Conservation (phyloP, 2,113 vertebrate genomes). For the Cryptotis parvus region DNA sequence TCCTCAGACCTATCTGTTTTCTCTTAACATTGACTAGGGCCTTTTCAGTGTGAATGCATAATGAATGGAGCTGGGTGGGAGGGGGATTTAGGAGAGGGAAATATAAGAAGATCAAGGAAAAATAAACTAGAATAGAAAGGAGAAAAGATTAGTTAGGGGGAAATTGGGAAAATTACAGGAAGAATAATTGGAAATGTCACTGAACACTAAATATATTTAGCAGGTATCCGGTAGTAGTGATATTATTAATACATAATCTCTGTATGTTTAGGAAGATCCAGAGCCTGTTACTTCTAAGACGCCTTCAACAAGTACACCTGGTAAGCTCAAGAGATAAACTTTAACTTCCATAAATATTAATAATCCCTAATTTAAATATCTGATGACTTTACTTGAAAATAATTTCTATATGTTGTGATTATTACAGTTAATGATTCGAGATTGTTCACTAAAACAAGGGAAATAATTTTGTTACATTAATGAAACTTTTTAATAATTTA, state of each 20-base stretch:
- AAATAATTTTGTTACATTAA: neutral
- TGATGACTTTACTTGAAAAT: neutral
- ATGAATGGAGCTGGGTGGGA: neutral
- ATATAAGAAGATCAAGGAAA: neutral
- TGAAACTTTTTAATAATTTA: neutral
- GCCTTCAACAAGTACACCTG: slow-evolving; percentile 96
- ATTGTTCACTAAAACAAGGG: neutral
- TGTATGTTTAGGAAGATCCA: slow-evolving; percentile 92
- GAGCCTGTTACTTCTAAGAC: slow-evolving; percentile 93
- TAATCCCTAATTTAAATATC: neutral
- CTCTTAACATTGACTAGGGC: accelerated
- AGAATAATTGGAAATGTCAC: neutral
- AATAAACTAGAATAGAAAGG: neutral
- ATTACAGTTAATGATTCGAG: too few relatives aligned
- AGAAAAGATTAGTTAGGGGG: neutral
- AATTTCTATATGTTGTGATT: too few relatives aligned
- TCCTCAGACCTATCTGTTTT: neutral
- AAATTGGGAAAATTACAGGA: neutral
- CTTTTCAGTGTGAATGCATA: accelerated
- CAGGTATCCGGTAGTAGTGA: neutral
- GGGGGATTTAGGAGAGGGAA: too few relatives aligned
- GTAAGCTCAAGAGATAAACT: slow-evolving; percentile 86
- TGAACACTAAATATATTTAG: neutral
- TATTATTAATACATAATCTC: neutral
- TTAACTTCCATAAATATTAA: neutral